Percentiles rank a stretch among this genome's conserved stretches.
Conservation (phyloP, 2,888 invertebrate species). For the Eristalinus aeneus region DNA sequence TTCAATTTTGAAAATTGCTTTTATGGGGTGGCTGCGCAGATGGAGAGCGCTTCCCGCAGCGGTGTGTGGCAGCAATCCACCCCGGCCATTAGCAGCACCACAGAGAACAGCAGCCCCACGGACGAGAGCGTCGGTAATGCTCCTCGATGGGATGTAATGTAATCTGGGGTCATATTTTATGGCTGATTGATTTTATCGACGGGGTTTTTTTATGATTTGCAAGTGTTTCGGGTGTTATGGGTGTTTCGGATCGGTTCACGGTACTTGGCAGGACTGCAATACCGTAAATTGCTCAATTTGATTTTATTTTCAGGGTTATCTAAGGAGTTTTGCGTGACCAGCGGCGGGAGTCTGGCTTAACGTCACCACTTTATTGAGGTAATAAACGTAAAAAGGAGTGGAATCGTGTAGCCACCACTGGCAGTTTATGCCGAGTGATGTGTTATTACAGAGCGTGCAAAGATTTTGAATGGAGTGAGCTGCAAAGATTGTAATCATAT, state of each 20-base stretch:
- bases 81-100: constrained; percentile 44
- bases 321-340: constrained; percentile 58
- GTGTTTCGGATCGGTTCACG: constrained; percentile 6
- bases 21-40: constrained; percentile 38
- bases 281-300: constrained; percentile 60
- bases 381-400: constrained; percentile 59
- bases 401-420: constrained; percentile 6
- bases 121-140: constrained; percentile 62
- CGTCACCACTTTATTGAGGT: constrained; percentile 47
- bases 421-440: background rate
- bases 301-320: constrained; percentile 56
- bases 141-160: constrained; percentile 66
- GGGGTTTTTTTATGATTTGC: constrained; percentile 64
- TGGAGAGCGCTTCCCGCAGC: constrained; percentile 12
- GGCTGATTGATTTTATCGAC: constrained; percentile 75
- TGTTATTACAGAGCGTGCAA: background rate
- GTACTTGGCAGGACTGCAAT: constrained; percentile 30
- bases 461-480: background rate
- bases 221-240: constrained; percentile 28
- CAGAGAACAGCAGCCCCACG: background rate
- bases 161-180: constrained; percentile 74
- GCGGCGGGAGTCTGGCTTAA: constrained; percentile 26
- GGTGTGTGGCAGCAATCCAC: constrained; percentile 29
- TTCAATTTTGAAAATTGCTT: constrained; percentile 71
- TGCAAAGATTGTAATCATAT: too few relatives aligned